Conservation (phyloP, 2,797 vertebrate species). For the Helicolenus hilgendorfi region DNA sequence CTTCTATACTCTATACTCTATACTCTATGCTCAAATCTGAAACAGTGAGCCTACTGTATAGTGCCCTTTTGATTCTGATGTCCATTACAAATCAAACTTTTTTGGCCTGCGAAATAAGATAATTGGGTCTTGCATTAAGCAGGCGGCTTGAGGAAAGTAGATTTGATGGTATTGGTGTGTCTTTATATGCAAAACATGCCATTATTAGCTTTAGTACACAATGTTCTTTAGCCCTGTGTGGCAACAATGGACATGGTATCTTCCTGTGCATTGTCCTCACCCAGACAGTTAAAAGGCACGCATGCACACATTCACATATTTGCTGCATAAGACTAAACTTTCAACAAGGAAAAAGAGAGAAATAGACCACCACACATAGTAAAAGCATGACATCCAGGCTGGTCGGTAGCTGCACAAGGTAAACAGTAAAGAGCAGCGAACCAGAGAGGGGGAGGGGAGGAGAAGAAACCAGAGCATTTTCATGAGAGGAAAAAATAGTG, state of each 20-base stretch:
- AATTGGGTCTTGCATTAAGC: neutral
- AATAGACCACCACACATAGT: neutral
- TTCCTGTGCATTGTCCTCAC: neutral
- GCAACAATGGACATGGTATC: neutral
- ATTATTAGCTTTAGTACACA: conserved; percentile 55
- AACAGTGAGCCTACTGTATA: neutral
- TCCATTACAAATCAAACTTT: neutral
- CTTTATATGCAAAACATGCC: conserved; percentile 19
- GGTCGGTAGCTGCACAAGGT: conserved; percentile 30
- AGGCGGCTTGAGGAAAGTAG: neutral
- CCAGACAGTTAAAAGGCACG: neutral
- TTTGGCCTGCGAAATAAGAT: neutral
- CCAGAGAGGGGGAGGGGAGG: conserved; percentile 57
- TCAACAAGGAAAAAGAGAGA: neutral
- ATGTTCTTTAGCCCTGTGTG: conserved; percentile 53
- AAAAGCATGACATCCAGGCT: neutral
- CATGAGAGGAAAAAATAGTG: conserved; percentile 14
- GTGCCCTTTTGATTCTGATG: neutral
- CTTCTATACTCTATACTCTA: neutral
- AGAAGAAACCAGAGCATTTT: conserved; percentile 21
- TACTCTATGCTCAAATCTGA: neutral
- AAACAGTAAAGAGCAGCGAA: conserved; percentile 33
- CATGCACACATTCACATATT: neutral
- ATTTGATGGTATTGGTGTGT: neutral
- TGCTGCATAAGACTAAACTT: neutral